phyloP scores from a whole-genome alignment of 2,113 vertebrate genomes.

The Ancistrus triradiatus region DNA sequence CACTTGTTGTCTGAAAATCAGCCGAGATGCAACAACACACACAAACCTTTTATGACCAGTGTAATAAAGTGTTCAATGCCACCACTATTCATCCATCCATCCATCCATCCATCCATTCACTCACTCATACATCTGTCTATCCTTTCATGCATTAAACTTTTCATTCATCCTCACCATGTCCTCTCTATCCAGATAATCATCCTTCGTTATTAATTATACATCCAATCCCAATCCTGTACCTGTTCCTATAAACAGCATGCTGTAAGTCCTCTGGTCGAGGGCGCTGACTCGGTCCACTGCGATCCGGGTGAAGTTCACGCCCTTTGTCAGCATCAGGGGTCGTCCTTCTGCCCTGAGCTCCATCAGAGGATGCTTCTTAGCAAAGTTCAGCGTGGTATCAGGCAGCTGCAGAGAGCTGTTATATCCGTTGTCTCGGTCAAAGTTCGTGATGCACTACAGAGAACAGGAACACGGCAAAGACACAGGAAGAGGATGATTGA shows the following conservation, averaged over 20 bases:
- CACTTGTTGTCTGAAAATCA: too few relatives aligned
- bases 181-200: conserved; percentile 29
- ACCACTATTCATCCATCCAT: neutral
- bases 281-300: conserved; percentile 78
- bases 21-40: too few relatives aligned
- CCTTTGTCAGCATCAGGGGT: conserved; percentile 89
- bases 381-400: conserved; percentile 90
- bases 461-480: neutral
- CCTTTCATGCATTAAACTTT: neutral
- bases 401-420: conserved; percentile 90
- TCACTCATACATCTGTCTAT: neutral
- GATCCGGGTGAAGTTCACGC: conserved; percentile 87
- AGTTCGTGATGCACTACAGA: conserved; percentile 85
- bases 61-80: too few relatives aligned
- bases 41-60: too few relatives aligned
- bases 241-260: conserved; percentile 91
- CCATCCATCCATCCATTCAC: neutral
- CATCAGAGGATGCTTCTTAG: conserved; percentile 95
- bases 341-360: conserved; percentile 78
- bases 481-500: conserved; percentile 24
- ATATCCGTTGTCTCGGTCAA: conserved; percentile 80
- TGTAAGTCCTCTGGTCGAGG: conserved; percentile 75
- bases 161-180: neutral
- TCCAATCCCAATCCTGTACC: conserved; percentile 60
- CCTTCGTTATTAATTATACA: neutral